Base-by-base conservation (phyloP, 2,888 invertebrate species). In the Cryptophagus acutangulus region DNA sequence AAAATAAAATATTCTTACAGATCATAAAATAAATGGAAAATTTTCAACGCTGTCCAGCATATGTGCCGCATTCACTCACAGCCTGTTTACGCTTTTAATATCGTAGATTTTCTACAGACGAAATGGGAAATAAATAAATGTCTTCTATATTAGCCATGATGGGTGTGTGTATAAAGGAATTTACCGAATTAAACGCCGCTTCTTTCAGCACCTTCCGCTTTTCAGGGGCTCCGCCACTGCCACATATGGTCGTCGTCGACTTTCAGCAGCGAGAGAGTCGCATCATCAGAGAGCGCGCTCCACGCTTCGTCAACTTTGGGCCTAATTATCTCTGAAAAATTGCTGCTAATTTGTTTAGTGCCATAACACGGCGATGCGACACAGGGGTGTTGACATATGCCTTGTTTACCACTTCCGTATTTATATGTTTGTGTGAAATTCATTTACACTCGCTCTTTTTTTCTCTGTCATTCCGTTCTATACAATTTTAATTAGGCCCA, bases 321-420 rank as follows among this genome's bases (percentile, higher is more conserved):
- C 51, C 58, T 61, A 63, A 63, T 63, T 62, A 61, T 55, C 53
- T 48, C 45, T 61, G 62, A 63, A 64, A 64, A 63, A 64, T 62
- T 50, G 58, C 54, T 43, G 58, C 57, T 60, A 60, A 64, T 64
- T 54, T 55, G 58, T 57, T 49, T 40, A 33, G 36, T 55, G 51
- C 56, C 52, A 54, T 53, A 48, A 51, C 48, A 40, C 41, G 33
- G 31, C 30, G 37, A 41, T 39, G 42, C 41, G 45, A 42, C 40
- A 41, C 36, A 40, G 46, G 49, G 49, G 48, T 49, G 54, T 51
- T 51, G 57, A 57, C 51, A 46, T 41, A 54, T 53, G 53, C 46
- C 53, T 50, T 43, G 51, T 52, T 53, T 53, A 41, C 51, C 48
- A 52, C 48, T 49, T 49, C 49, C 50, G 50, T n/a, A 16, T 31